Evolutionary conservation across 2,888 invertebrate species (phyloP).

Genomic region (Sepiola atlantica): DNA sequence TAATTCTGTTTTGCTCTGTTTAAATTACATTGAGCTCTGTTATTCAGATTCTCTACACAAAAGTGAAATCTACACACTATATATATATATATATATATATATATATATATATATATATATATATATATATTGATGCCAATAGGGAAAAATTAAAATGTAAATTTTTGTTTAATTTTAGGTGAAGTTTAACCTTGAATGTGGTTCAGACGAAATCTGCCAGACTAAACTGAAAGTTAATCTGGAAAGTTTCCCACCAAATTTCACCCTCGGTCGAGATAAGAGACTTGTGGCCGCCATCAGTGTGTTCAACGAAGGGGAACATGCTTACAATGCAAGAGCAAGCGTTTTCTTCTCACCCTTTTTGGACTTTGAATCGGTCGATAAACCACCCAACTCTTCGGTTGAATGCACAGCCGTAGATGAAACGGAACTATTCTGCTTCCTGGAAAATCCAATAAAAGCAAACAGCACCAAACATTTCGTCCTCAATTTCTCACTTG

Average conservation of each 20-base stretch:
- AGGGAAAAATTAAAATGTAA: too few relatives aligned
- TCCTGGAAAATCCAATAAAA: background rate
- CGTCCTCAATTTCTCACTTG: background rate
- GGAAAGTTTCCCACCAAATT: background rate
- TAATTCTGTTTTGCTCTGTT: too few relatives aligned
- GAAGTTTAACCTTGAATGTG: background rate
- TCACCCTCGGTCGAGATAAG: background rate
- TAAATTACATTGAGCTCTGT: too few relatives aligned
- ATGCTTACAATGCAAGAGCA: background rate
- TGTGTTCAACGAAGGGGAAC: background rate
- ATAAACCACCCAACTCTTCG: background rate
- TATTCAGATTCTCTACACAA: too few relatives aligned
- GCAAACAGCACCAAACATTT: background rate
- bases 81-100: too few relatives aligned
- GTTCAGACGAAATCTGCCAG: background rate
- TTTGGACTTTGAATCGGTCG: background rate
- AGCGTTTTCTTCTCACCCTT: background rate
- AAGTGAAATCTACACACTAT: too few relatives aligned
- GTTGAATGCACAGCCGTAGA: background rate
- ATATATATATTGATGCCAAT: too few relatives aligned
- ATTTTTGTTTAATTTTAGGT: background rate
- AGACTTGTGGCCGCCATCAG: background rate
- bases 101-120: too few relatives aligned
- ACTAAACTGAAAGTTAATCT: background rate
- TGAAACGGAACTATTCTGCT: background rate